phyloP scores from a whole-genome alignment of 2,888 invertebrate species.

The Halocaridina rubra region DNA sequence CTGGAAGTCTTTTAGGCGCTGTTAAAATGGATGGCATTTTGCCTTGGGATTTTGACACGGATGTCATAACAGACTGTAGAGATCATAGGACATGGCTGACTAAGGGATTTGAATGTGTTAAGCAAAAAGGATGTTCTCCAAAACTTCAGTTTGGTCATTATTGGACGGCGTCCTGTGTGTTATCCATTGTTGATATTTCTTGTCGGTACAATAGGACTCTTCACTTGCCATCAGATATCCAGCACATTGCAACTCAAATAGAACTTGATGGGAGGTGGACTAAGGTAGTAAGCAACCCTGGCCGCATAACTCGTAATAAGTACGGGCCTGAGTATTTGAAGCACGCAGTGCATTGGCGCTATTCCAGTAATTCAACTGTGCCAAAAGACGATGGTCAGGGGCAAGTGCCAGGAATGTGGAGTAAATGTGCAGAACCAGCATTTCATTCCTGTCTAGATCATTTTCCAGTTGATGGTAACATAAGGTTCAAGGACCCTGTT shows the following conservation, averaged over 20 bases:
- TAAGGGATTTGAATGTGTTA: background rate
- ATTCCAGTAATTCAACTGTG: background rate
- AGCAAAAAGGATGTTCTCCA: background rate
- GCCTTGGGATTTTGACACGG: slow-evolving; percentile 47
- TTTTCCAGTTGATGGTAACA: slow-evolving; percentile 37
- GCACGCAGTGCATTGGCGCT: slow-evolving; percentile 36
- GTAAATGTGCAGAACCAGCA: slow-evolving; percentile 3
- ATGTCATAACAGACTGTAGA: slow-evolving; percentile 11
- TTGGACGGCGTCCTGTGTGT: slow-evolving; percentile 16
- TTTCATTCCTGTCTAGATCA: slow-evolving; percentile 36
- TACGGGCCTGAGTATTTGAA: slow-evolving; percentile 36
- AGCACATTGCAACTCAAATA: background rate
- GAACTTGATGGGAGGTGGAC: slow-evolving; percentile 12
- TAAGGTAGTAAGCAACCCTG: slow-evolving; percentile 16
- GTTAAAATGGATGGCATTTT: slow-evolving; percentile 27
- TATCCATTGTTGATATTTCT: slow-evolving; percentile 8
- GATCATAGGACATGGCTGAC: slow-evolving; percentile 18
- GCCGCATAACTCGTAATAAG: background rate
- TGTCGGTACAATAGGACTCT: slow-evolving; percentile 1
- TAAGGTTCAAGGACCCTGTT: background rate
- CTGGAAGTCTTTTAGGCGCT: slow-evolving; percentile 33
- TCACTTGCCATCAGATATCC: background rate
- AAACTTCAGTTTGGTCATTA: background rate
- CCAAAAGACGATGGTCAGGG: background rate
- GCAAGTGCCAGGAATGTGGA: slow-evolving; percentile 12